Evolutionary conservation across 1,140 invertebrate genomes (phyloP), one percentile per base, ranked within the genome.

Genomic region (Drosophila kikkawai): DNA sequence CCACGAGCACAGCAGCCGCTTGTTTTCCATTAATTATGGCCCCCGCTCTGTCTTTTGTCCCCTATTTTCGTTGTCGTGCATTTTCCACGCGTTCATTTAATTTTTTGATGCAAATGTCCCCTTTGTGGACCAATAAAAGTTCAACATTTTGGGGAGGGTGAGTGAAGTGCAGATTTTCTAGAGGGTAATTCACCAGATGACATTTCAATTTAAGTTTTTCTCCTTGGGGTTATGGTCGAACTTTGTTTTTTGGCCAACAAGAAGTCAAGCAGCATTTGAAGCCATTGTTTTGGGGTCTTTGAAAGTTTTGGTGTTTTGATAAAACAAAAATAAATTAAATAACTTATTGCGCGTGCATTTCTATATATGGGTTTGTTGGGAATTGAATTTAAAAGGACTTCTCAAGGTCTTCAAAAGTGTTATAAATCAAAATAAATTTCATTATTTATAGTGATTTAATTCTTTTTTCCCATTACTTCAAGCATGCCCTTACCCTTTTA

Each of bases 21-120:
- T 73, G 64, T 79, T 83, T 75, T 79, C 53, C 70, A 75, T 83
- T 83, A 73, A 83, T 83, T 79, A 83, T 71, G 45, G 0, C 8
- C 53, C 39, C 6, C 48, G 12, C 61, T 34, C 12, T 37, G 42
- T 13, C 42, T 45, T 37, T 53, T 53, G 26, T 13, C 39, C 67
- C 48, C 48, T 0, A 36, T 47, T 51, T 76, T 60, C 41, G 29
- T 61, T 56, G 63, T 55, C 48, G 22, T 69, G 64, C 48, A 70
- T 68, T 70, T 70, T 68, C 44, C 65, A 39, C 41, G 57, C 74
- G 60, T 79, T 78, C 59, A 71, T 59, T 70, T 58, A 34, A 64
- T 39, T 79, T 51, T 50, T 79, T 50, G 22, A 64, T 79, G 75
- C 66, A 79, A 79, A 76, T 75, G 53, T 53, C 67, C 48, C 56